Conservation (phyloP, 2,888 invertebrate species). For the Metalampra italica region DNA sequence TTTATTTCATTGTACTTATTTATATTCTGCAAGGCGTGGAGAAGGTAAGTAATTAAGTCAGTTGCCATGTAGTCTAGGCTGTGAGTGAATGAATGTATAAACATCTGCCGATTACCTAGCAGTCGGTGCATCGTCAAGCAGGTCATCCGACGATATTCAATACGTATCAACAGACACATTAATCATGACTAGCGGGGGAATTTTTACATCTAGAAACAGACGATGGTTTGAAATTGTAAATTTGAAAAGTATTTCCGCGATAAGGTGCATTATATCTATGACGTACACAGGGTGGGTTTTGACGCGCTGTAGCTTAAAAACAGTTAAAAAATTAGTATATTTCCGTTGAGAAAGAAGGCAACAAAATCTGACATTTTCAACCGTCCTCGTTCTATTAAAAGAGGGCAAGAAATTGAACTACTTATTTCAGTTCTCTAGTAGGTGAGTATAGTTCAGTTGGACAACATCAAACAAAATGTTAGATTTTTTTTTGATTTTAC, state of each 20-base stretch:
- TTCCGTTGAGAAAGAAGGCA: too few relatives aligned
- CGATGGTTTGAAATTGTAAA: constrained; percentile 8
- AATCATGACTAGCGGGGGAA: constrained; percentile 41
- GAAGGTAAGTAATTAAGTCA: constrained; percentile 15
- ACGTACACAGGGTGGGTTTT: too few relatives aligned
- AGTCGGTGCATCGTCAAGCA: constrained; percentile 68
- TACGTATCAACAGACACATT: constrained; percentile 47
- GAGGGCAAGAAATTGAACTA: too few relatives aligned
- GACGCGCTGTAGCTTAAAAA: too few relatives aligned
- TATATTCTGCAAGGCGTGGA: too few relatives aligned
- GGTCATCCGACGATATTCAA: constrained; percentile 56
- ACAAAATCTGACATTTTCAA: too few relatives aligned
- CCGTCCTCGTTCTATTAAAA: neutral
- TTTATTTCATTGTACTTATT: too few relatives aligned
- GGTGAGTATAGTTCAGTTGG: too few relatives aligned
- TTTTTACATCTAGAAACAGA: constrained; percentile 29
- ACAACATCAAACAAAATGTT: too few relatives aligned
- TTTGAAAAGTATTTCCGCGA: constrained; percentile 1
- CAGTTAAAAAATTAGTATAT: too few relatives aligned
- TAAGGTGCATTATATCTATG: constrained; percentile 1
- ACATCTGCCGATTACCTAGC: constrained; percentile 56
- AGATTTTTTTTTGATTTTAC: too few relatives aligned
- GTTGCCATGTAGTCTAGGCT: constrained; percentile 44
- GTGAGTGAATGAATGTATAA: constrained; percentile 44
- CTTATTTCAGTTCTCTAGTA: too few relatives aligned